Percentiles rank a stretch among this genome's conserved stretches.
Evolutionary conservation across 1,140 invertebrate genomes (phyloP).

Genomic region (Tachypleus tridentatus): DNA sequence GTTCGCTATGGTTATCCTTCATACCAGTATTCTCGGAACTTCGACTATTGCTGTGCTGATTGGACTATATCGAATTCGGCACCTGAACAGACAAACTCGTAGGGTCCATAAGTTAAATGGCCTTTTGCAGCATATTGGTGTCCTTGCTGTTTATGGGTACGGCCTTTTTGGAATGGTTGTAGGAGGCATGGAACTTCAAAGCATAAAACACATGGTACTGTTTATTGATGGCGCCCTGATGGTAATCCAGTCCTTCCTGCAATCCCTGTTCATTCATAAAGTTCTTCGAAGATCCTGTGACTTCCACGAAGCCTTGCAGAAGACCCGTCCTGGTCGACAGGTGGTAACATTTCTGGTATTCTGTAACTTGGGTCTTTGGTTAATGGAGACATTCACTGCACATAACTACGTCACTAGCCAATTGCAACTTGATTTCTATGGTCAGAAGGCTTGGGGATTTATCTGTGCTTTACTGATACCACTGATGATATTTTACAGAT

Average conservation of each 20-base stretch:
- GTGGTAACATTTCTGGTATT: constrained; percentile 54
- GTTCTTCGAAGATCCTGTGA: constrained; percentile 14
- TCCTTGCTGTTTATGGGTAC: constrained; percentile 39
- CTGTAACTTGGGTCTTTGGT: constrained; percentile 53
- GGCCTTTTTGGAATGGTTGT: constrained; percentile 42
- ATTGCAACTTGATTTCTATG: constrained; percentile 48
- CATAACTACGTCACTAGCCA: constrained; percentile 46
- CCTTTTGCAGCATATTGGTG: constrained; percentile 35
- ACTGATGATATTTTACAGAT: constrained; percentile 52
- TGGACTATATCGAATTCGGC: constrained; percentile 30
- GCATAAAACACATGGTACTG: constrained; percentile 36
- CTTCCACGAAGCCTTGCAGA: constrained; percentile 9
- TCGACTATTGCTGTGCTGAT: constrained; percentile 39
- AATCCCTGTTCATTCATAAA: constrained; percentile 18
- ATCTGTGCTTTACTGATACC: constrained; percentile 50
- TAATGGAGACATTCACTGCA: constrained; percentile 53
- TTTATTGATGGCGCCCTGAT: constrained; percentile 38
- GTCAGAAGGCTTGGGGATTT: constrained; percentile 51
- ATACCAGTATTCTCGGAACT: constrained; percentile 30
- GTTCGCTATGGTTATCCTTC: constrained; percentile 28
- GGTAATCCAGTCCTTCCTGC: constrained; percentile 41
- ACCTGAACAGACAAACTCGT: constrained; percentile 23
- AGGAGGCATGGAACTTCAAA: constrained; percentile 26
- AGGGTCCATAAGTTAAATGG: constrained; percentile 2
- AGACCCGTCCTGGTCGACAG: constrained; percentile 49